Evolutionary conservation across 2,888 invertebrate genomes (phyloP), one percentile per base, ranked within the genome.

Genomic region (Sarcophaga carnaria): DNA sequence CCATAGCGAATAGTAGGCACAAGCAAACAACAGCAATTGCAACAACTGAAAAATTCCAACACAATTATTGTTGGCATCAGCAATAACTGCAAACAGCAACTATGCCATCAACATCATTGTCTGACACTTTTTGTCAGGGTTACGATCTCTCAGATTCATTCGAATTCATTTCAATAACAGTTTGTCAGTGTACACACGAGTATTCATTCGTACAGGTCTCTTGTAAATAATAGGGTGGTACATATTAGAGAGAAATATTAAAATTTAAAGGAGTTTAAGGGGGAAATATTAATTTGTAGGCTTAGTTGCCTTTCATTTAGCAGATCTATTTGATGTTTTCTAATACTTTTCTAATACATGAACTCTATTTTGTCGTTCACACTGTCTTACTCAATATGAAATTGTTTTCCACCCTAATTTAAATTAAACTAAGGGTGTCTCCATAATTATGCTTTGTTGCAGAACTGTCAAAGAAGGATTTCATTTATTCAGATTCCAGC

Each of bases 141-240:
- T 85, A 79, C 78, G 70, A 82, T 79, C 81, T 64, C 81, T 60
- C 78, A 70, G 74, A 83, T 77, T 72, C 63, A 77, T 82, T 79
- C 79, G 71, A 71, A 87, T 84, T 87, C 69, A 81, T 87, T 87
- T 75, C 71, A 74, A 72, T 81, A 78, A 47, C 71, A 79, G 75
- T 80, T 75, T 69, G 83, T 60, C 69, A 81, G 14, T 75, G 6
- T 54, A 59, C n/a, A 10, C 25, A 17, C 6, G 8, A 25, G 6
- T 20, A 12, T 54, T 4, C 17, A 1, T 10, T 8, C 37, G 37
- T 37, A 37, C 37, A 37, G 37, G 37, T 37, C 37, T 10, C 37
- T 37, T 37, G 37, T 8, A 1, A 62, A 60, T 27, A 80, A 49
- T 75, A 81, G 37, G 69, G 54, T 22, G 22, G 67, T 63, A 10